These are phyloP conservation scores for Myocastor coypus DNA, from an alignment of 2,113 vertebrate species.

Conservation along the genomic window DNA sequence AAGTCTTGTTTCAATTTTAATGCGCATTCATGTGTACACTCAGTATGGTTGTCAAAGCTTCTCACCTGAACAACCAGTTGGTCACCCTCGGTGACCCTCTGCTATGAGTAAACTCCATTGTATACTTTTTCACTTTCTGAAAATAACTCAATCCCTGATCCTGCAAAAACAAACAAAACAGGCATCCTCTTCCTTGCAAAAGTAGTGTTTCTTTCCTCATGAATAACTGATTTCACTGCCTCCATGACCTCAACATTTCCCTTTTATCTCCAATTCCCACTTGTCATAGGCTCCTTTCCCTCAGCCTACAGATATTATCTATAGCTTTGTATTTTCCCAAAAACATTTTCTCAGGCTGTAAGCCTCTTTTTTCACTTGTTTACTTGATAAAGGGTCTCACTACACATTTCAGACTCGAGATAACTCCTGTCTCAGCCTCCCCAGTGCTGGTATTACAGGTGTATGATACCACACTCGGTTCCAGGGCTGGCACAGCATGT, in stretches of 20 bases:
- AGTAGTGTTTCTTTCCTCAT: conserved; percentile 14
- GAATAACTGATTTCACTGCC: neutral
- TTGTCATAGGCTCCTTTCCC: neutral
- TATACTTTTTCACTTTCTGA: conserved; percentile 33
- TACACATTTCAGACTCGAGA: no score
- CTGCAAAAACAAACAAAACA: neutral
- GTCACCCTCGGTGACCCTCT: neutral
- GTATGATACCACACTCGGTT: no score
- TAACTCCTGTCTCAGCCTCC: no score
- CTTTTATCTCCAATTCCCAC: conserved; percentile 40
- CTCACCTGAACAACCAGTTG: neutral
- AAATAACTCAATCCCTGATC: neutral
- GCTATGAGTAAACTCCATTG: conserved; percentile 50
- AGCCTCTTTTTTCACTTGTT: neutral
- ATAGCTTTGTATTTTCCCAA: conserved; percentile 35
- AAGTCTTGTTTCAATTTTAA: no score
- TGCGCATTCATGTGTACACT: neutral
- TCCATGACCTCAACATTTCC: neutral
- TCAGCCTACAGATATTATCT: neutral
- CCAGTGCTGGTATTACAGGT: no score
- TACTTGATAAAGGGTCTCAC: no score
- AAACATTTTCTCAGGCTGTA: conserved; percentile 30
- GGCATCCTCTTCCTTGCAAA: neutral
- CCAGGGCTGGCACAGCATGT: no score
- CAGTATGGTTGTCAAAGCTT: neutral